Base-by-base conservation (phyloP, 2,797 vertebrate genomes). In the Onychomys leucogaster region DNA sequence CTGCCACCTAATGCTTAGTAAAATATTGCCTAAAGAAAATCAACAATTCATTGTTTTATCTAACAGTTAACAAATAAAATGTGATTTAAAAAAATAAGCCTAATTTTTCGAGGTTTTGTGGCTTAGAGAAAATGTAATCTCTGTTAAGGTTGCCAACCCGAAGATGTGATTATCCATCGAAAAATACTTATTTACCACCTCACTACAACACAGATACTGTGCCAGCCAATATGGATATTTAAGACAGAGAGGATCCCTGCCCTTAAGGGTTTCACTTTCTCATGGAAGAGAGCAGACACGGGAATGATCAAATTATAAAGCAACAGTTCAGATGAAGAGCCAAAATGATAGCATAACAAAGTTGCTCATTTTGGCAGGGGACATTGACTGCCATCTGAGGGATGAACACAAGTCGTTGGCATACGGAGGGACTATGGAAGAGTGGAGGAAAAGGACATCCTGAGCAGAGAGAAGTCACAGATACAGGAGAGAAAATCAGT, bases 1-100 rank as follows among this genome's bases (percentile, higher is more conserved):
- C 99, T 99, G 99, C 99, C 99, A 99, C 99, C 99, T 99, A 99
- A 99, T 99, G 99, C 98, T 98, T 97, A 89, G 82, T 37, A 77
- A 96, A 95, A 90, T 97, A 95, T 52, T 73, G 57, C 91, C 95
- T 91, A 93, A 84, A 94, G 41, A 96, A 67, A 43, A 59, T 81
- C 71, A 91, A 95, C 37, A 90, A 71, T 52, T 92, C 61, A 65
- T 23, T 7, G 3, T 81, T 88, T 94, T 78, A 59, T 69, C 7
- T n/a, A 90, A 76, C 2, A 69, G 10, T 37, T 81, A 87, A 94
- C 14, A 94, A 41, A 1, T 76, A 19, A 95, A 94, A 89, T 34
- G 61, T 32, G 17, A 52, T 75, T 81, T 89, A 86, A 49, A 41
- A 73, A n/a, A 71, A 34, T 27, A 59, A 32, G 32, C 81, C 63